Base-by-base conservation (phyloP, 2,797 vertebrate species). In the Cichlasoma orientale region DNA sequence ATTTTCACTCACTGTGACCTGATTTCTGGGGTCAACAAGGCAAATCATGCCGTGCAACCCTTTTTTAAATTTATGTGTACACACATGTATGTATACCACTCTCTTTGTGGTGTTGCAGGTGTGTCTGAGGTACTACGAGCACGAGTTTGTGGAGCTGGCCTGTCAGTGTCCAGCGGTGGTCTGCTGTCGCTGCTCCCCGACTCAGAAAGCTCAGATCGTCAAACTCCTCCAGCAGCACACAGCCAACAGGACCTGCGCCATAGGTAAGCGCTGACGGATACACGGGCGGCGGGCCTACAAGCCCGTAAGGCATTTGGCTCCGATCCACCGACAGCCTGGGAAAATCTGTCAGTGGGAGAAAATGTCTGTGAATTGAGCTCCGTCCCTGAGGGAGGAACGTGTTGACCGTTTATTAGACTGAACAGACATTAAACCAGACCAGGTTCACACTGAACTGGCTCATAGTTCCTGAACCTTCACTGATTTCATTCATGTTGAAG, bases 141-240 rank as follows among this genome's bases (percentile, higher is more conserved):
- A 98, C 3, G 98, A 99, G 92, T 96, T 99, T 76, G 97, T 98
- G 76, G 98, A 99, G 93, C 78, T 99, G 93, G 97, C 98, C 0
- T 99, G 98, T 88, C 98, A 99, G 92, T 99, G 98, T 84, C 98
- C 98, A 0, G 97, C 98, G 0, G 97, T 99, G 29, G 98, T 99
- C 53, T 99, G 98, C 94, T 99, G 98, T 56, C 97, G 98, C 82
- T 99, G 98, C 86, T 98, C 98, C 0, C 98, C 98, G 5, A 99
- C 98, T 0, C 98, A 99, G 91, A 99, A 99, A 90, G 98, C 98
- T 50, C 97, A 96, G 84, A 98, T 99, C 7, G 98, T 98, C 85
- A 93, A 85, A 14, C 95, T 99, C 54, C 93, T 99, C 14, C 97
- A 97, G 86, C 97, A 97, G 89, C 97, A 97, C 94, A 97, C 97